phyloP scores from a whole-genome alignment of 2,797 vertebrate genomes.

The Galago senegalensis region DNA sequence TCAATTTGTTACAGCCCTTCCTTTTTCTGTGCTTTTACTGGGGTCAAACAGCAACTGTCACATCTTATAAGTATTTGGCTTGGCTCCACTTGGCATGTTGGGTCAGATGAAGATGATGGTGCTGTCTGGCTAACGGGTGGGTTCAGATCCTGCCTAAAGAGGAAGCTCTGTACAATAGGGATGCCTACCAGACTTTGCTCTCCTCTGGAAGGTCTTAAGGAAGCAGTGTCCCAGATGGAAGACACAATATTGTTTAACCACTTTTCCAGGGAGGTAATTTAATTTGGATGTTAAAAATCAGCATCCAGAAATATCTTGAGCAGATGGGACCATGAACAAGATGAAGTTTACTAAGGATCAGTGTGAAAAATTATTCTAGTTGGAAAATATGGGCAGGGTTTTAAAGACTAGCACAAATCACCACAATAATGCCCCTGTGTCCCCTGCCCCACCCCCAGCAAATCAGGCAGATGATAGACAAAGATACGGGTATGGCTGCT shows the following conservation, averaged over 20 bases:
- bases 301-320: not conserved
- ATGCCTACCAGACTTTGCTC: not conserved
- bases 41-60: not conserved
- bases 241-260: not conserved
- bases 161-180: not conserved
- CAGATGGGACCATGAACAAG: not conserved
- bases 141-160: conserved; percentile 4
- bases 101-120: not conserved
- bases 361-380: not conserved
- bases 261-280: conserved; percentile 24
- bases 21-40: not conserved
- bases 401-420: not conserved
- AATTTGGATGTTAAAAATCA: conserved; percentile 7
- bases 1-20: no score
- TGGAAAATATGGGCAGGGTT: not conserved
- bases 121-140: not conserved
- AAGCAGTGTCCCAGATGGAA: not conserved
- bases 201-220: not conserved
- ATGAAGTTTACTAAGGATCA: conserved; percentile 32
- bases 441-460: rapidly evolving
- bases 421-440: not conserved
- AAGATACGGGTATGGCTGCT: not conserved
- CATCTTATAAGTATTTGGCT: not conserved
- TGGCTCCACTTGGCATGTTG: not conserved
- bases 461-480: not conserved